Base-by-base conservation (phyloP, 2,888 invertebrate genomes). In the Catocala fraxini region DNA sequence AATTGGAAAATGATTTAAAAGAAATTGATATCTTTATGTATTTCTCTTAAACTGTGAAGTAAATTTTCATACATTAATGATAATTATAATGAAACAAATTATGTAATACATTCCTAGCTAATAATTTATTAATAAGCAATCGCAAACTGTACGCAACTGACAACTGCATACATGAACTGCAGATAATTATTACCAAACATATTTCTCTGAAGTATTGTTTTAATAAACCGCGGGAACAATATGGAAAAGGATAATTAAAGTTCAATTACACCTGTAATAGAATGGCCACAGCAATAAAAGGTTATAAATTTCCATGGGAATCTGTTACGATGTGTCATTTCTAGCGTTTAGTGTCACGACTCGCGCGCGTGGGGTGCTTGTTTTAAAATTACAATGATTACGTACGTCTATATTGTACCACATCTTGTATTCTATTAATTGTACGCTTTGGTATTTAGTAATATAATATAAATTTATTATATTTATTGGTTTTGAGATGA, bases 381-480 rank as follows among this genome's bases (percentile, higher is more conserved):
- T 73, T 73, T 74, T 68, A 67, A 60, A 67, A 67, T 73, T 77
- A 77, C 52, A 71, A 73, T 71, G 59, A 68, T 59, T 58, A 56
- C 49, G 33, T 57, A 54, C 46, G 51, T 65, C 54, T 49, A 39
- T 49, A 62, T 61, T 33, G 54, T 53, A 52, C 54, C 51, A 61
- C 59, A 68, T 64, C 57, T 59, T 66, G 68, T 56, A 51, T 56
- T 64, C 59, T 63, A 65, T 68, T 70, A 73, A 68, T 75, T 70
- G 59, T 61, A 35, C 48, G 10, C 39, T 3, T 46, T 0, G 49
- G 6, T 58, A 73, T 41, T 33, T 6, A 12, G 0, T 12, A 48
- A 13, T 56, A 48, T 0, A 25, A 25, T 25, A 25, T 25, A 25
- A 25, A 25, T 25, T 25, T 25, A 25, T 25, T 4, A 39, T 39